A percentile compares a stretch with the other conserved stretches of the same genome.
Evolutionary conservation across 2,797 vertebrate species (phyloP).

Genomic region (Peromyscus melanophrys): DNA sequence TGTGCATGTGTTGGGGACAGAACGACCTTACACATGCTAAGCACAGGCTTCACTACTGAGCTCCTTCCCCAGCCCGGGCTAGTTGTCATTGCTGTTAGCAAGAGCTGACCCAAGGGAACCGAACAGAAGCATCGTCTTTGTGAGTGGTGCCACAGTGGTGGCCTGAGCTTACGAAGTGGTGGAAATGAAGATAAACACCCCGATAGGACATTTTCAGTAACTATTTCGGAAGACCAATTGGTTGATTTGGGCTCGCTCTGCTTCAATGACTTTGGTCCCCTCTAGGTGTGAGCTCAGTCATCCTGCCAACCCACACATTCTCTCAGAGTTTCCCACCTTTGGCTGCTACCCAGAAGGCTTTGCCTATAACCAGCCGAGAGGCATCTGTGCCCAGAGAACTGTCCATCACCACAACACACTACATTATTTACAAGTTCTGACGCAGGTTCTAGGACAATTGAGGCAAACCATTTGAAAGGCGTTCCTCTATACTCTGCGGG

Average conservation of each 20-base stretch:
- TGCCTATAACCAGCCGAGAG: constrained; percentile 27
- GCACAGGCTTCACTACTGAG: background rate
- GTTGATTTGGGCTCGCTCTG: background rate
- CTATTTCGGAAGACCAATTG: constrained; percentile 17
- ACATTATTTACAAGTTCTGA: constrained; percentile 6
- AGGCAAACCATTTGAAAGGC: background rate
- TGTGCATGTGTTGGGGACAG: background rate
- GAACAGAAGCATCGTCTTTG: constrained; percentile 9
- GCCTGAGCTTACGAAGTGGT: constrained; percentile 35
- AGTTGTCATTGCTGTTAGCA: background rate
- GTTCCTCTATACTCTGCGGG: background rate
- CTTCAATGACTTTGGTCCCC: constrained; percentile 2
- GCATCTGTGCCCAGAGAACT: background rate
- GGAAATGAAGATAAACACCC: background rate
- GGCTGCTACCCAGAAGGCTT: background rate
- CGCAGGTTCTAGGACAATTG: background rate
- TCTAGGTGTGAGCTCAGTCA: constrained; percentile 3
- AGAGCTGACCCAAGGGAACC: background rate
- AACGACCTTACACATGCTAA: background rate
- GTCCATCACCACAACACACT: background rate
- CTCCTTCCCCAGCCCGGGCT: background rate
- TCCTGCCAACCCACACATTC: background rate
- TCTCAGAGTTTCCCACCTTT: background rate
- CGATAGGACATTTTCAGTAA: constrained; percentile 34
- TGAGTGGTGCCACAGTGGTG: constrained; percentile 1